A percentile compares a stretch with the other conserved stretches of the same genome.
Conservation (phyloP, 2,888 invertebrate species). For the Eudemis profundana region DNA sequence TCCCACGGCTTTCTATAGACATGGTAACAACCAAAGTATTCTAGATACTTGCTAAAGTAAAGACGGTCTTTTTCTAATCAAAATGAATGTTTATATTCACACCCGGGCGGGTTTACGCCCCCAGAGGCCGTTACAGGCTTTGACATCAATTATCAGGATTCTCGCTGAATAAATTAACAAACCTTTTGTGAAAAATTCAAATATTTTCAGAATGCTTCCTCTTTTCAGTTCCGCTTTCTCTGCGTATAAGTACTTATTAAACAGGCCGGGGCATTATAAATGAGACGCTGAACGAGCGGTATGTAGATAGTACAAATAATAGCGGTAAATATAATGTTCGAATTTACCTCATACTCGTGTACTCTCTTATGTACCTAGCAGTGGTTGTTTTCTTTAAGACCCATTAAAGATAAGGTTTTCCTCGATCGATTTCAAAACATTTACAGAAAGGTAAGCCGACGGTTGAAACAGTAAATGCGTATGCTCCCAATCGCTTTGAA, state of each 20-base stretch:
- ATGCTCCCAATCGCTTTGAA: conserved; percentile 27
- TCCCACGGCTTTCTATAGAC: too few relatives aligned
- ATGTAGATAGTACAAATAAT: neutral
- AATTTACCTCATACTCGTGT: neutral
- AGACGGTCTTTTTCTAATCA: conserved; percentile 2
- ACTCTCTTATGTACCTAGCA: neutral
- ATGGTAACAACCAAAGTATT: neutral
- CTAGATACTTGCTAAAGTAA: neutral
- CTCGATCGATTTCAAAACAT: neutral
- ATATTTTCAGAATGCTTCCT: neutral
- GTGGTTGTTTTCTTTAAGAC: neutral
- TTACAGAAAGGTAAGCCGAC: conserved; percentile 3
- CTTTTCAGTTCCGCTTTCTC: neutral
- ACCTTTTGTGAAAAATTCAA: neutral
- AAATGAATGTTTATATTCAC: conserved; percentile 22
- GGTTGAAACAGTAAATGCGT: conserved; percentile 17
- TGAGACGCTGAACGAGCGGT: neutral
- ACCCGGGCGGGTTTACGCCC: conserved; percentile 1
- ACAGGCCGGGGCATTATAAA: neutral
- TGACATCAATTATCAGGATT: conserved; percentile 26
- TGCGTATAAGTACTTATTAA: neutral
- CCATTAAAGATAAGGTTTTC: neutral
- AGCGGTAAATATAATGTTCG: neutral
- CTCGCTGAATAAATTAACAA: conserved; percentile 19
- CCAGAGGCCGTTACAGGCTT: neutral